phyloP scores from a whole-genome alignment of 2,113 vertebrate species.

The Heterocephalus glaber region DNA sequence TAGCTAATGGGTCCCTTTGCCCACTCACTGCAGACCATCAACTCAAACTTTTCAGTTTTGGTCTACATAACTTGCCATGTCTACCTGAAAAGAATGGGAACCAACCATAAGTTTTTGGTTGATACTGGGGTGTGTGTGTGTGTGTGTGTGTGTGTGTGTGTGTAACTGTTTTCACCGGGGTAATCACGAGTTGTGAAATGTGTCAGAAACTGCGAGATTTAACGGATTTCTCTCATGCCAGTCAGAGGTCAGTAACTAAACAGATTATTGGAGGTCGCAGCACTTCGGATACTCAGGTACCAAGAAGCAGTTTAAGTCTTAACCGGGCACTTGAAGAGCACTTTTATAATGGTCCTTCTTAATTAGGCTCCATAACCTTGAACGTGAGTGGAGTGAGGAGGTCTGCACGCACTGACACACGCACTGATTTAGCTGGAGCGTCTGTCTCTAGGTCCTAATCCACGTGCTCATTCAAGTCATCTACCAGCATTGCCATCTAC shows the following conservation, averaged over 20 bases:
- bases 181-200: not conserved
- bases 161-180: not conserved
- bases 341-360: not conserved
- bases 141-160: not conserved
- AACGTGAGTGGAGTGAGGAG: not conserved
- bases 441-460: not conserved
- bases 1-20: not conserved
- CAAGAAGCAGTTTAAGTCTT: not conserved
- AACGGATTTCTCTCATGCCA: not conserved
- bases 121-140: not conserved
- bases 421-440: not conserved
- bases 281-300: not conserved
- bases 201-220: not conserved
- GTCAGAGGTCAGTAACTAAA: not conserved
- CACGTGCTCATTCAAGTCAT: slow-evolving; percentile 35
- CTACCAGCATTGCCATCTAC: not conserved
- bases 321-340: not conserved
- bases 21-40: not conserved
- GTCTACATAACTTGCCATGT: not conserved
- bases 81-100: not conserved
- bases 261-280: not conserved
- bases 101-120: not conserved
- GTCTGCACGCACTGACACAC: not conserved
- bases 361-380: not conserved
- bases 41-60: not conserved